A percentile compares a stretch with the other conserved stretches of the same genome.
Evolutionary conservation across 1,140 invertebrate species (phyloP).

Genomic region (Calephelis nemesis): DNA sequence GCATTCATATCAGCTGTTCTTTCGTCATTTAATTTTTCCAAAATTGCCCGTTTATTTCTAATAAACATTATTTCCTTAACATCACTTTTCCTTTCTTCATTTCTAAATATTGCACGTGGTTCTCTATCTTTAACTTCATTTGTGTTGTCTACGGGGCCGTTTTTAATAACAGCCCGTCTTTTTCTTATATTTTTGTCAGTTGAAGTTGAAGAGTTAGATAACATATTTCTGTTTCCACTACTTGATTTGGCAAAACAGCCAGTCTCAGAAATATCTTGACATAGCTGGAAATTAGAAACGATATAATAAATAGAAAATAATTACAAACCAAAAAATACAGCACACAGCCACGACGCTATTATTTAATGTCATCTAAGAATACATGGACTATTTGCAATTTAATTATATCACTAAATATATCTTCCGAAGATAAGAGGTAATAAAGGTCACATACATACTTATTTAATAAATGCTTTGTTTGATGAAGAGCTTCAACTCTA

Average conservation of each 20-base stretch:
- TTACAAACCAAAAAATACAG: too few relatives aligned
- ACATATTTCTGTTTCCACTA: neutral
- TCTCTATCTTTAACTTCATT: neutral
- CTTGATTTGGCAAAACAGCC: slow-evolving; percentile 29
- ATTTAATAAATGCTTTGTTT: too few relatives aligned
- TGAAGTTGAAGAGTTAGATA: neutral
- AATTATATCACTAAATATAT: too few relatives aligned
- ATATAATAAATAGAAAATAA: too few relatives aligned
- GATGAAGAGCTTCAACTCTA: too few relatives aligned
- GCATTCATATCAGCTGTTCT: neutral
- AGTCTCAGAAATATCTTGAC: slow-evolving; percentile 29
- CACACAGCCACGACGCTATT: too few relatives aligned
- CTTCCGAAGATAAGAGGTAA: too few relatives aligned
- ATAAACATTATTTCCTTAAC: neutral
- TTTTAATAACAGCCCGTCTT: neutral
- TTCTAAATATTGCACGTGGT: slow-evolving; percentile 1
- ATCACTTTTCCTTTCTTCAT: neutral
- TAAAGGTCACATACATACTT: too few relatives aligned
- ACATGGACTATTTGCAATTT: too few relatives aligned
- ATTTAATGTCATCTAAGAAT: too few relatives aligned
- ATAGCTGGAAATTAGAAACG: slow-evolving; percentile 29
- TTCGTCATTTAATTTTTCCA: neutral
- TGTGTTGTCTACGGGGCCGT: neutral
- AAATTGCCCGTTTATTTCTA: neutral
- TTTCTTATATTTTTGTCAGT: neutral